Base-by-base conservation (phyloP, 2,797 vertebrate species). In the Echeneis naucrates region DNA sequence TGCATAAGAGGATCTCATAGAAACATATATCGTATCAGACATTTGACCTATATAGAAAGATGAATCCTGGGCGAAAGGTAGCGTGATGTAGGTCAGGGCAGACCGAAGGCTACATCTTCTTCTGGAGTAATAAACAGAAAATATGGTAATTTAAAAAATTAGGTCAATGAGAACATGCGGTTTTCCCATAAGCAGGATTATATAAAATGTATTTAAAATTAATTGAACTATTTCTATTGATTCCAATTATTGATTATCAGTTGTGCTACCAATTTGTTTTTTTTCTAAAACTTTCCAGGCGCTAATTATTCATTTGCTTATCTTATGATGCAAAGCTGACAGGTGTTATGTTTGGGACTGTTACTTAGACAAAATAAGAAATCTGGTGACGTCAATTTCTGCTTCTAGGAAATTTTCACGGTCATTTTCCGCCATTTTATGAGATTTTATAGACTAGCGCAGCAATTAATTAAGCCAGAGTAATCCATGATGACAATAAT, bases 21-120 rank as follows among this genome's bases (percentile, higher is more conserved):
- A 45, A 84, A 74, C 72, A 67, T 72, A 71, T 62, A 87, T 68
- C 40, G 51, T 59, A 77, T 84, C 42, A 84, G 82, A 87, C 74
- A 72, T 82, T 81, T 91, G 88, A 89, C 88, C 88, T 86, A 90
- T 56, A 89, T 91, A 82, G 24, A n/a, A 66, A 50, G 35, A 78
- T 66, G 47, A 77, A 66, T 59, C 44, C 32, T 37, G 65, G 54
- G 48, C 71, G 66, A 77, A 64, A 83, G 62, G 71, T 69, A 65
- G 69, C 44, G n/a, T 64, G 63, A 71, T 35, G 21, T 0, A 58
- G 76, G 73, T 62, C 35, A 27, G 40, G 26, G 71, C 63, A 84
- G 56, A 74, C 75, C 64, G 55, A 51, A 4, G 67, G 74, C 72
- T 55, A 70, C 33, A 57, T 30, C 27, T 74, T 53, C 32, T 69